Percentiles rank a stretch among this genome's conserved stretches.
phyloP scores from a whole-genome alignment of 2,113 vertebrate genomes.

The Noturus placidus region DNA sequence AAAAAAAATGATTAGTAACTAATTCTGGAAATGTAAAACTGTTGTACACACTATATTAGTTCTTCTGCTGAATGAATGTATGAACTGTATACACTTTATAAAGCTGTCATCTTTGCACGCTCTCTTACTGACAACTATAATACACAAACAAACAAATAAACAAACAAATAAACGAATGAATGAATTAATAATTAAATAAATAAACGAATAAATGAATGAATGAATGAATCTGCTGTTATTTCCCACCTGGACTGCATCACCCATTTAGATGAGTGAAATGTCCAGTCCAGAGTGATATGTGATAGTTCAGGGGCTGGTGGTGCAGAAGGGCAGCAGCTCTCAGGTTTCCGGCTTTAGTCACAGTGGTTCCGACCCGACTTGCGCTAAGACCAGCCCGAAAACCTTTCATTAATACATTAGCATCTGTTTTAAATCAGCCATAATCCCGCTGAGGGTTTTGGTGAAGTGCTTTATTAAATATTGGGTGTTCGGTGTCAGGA shows the following conservation, averaged over 20 bases:
- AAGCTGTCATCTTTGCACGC: background rate
- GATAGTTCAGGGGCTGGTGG: background rate
- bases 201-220: no score
- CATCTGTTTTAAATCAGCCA: slow-evolving; percentile 59
- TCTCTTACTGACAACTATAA: background rate
- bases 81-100: no score
- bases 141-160: background rate
- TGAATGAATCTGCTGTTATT: background rate
- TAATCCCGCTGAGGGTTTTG: background rate
- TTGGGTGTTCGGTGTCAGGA: background rate
- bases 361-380: slow-evolving; percentile 45
- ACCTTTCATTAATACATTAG: slow-evolving; percentile 71
- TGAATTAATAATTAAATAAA: no score
- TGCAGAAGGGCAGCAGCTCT: slow-evolving; percentile 53
- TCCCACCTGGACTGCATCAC: background rate
- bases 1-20: background rate
- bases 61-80: background rate
- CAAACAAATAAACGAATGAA: background rate
- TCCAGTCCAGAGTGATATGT: background rate
- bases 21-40: background rate
- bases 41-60: background rate
- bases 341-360: slow-evolving; percentile 68
- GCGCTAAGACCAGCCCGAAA: slow-evolving; percentile 52
- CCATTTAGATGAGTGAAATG: background rate
- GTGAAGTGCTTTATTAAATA: background rate